phyloP scores from a whole-genome alignment of 1,140 invertebrate genomes.

The Drosophila carrolli region DNA sequence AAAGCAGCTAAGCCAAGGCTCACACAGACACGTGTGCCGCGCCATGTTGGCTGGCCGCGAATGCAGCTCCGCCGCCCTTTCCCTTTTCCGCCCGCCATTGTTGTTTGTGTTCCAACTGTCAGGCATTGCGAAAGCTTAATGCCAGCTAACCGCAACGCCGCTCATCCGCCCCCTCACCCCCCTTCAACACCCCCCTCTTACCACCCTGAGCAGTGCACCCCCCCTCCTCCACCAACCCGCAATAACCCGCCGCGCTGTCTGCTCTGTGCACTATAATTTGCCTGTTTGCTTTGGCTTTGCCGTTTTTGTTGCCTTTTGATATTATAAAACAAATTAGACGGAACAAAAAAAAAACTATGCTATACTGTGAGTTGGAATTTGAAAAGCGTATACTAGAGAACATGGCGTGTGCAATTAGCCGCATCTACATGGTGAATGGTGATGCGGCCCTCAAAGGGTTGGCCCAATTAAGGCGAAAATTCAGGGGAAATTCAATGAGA shows the following conservation, averaged over 20 bases:
- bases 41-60: conserved; percentile 75
- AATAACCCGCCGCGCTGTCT: conserved; percentile 75
- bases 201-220: background rate
- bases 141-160: conserved; percentile 67
- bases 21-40: conserved; percentile 65
- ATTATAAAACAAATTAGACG: conserved; percentile 81
- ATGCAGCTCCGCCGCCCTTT: conserved; percentile 44
- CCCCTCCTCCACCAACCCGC: conserved; percentile 4
- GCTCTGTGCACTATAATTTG: conserved; percentile 77
- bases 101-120: conserved; percentile 60
- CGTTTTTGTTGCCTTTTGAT: conserved; percentile 59
- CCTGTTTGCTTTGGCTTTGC: conserved; percentile 50
- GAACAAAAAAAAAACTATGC: conserved; percentile 52
- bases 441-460: conserved; percentile 30
- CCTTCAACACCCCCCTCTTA: background rate
- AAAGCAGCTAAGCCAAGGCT: conserved; percentile 43
- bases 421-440: conserved; percentile 48
- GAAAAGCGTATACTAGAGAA: conserved; percentile 49
- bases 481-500: conserved; percentile 22
- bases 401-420: conserved; percentile 73
- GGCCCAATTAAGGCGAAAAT: conserved; percentile 28
- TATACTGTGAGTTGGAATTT: conserved; percentile 52
- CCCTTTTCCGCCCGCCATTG: conserved; percentile 8
- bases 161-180: background rate
- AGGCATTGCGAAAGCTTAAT: conserved; percentile 75